Base-by-base conservation (phyloP, 1,140 invertebrate genomes). In the Berghia stephanieae region DNA sequence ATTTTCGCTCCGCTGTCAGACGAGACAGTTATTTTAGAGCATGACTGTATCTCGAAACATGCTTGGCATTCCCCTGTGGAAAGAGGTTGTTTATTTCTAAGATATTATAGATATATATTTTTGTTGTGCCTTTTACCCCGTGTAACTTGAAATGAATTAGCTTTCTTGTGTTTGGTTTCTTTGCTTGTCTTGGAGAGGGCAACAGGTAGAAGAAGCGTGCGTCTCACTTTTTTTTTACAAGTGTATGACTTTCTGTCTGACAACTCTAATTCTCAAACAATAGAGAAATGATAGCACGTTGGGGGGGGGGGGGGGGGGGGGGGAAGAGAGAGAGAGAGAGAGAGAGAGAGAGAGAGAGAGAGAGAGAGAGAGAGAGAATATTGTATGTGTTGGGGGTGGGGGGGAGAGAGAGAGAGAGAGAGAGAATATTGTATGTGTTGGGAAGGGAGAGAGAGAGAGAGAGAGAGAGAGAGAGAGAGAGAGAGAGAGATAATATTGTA, bases 121-220 rank as follows among this genome's bases (percentile, higher is more conserved):
- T n/a, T n/a, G n/a, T n/a, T n/a, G n/a, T n/a, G n/a, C n/a, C n/a
- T n/a, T n/a, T n/a, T n/a, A n/a, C n/a, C n/a, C n/a, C n/a, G n/a
- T n/a, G n/a, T n/a, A n/a, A n/a, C n/a, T n/a, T n/a, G n/a, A n/a
- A n/a, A n/a, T n/a, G n/a, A n/a, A n/a, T n/a, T n/a, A n/a, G 46
- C 57, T 27, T 60, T 60, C 57, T 60, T 60, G 57, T 60, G 57
- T 60, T 8, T 24, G 57, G 57, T 8, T 60, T 49, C 46, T 49
- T 49, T 10, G 10, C 10, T 49, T 10, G 46, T 49, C 10, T n/a
- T 10, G 10, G 46, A 10, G n/a, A 10, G 46, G 46, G 46, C 10
- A 49, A 49, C 46, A 49, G 10, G 46, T 10, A 13, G 46, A 49
- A 13, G 10, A 13, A 49, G n/a, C 46, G 10, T 70, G 31, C 68